Conservation (phyloP, 2,888 invertebrate genomes). For the Chironomus riparius region DNA sequence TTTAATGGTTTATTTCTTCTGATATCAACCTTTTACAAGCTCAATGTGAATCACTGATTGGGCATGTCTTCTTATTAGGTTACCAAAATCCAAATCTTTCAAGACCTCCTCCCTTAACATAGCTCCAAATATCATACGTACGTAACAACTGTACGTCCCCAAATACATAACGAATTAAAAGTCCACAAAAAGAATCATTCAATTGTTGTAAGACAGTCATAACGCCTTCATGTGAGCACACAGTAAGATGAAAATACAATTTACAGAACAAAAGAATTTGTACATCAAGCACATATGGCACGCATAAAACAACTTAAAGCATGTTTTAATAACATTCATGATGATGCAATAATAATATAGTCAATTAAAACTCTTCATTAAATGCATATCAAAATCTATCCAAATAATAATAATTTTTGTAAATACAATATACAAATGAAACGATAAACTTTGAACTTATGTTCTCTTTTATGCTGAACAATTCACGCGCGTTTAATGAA, state of each 20-base stretch:
- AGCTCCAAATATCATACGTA: too few species aligned
- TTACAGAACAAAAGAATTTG: neutral
- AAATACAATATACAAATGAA: neutral
- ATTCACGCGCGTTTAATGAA: slow-evolving; percentile 16
- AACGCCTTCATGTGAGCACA: neutral
- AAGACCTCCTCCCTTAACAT: too few species aligned
- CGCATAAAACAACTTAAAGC: neutral
- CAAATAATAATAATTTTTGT: neutral
- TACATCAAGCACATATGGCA: neutral
- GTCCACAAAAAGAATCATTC: too few species aligned
- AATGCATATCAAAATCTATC: neutral
- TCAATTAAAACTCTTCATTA: slow-evolving; percentile 22
- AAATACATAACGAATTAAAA: too few species aligned
- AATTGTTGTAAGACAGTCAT: too few species aligned
- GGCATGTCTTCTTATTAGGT: too few species aligned
- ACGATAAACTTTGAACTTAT: slow-evolving; percentile 13
- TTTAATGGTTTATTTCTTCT: too few species aligned
- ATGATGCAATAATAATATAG: slow-evolving; percentile 20
- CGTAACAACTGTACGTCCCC: too few species aligned
- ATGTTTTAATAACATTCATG: neutral
- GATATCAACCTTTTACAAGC: too few species aligned
- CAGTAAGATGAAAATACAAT: neutral
- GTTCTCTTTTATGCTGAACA: neutral
- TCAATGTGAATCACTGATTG: too few species aligned
- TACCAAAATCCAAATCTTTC: too few species aligned